Percentiles rank a stretch among this genome's conserved stretches.
These are phyloP conservation scores for Babylonia areolata DNA, from an alignment of 1,140 invertebrate species.

Conservation along the genomic window DNA sequence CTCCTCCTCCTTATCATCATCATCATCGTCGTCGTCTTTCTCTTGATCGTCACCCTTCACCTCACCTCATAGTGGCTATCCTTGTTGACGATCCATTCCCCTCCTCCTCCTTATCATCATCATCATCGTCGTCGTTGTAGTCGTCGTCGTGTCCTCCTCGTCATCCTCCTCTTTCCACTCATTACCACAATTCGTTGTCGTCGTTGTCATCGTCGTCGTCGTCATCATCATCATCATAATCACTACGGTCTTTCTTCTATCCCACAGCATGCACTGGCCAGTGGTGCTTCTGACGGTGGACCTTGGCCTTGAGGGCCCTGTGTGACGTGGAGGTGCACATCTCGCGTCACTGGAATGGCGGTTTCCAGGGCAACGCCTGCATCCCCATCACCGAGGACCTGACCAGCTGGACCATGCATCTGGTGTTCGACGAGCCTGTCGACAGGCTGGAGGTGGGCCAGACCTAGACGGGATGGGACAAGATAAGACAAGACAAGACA, in stretches of 20 bases:
- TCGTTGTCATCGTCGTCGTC: background rate
- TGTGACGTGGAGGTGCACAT: conserved; percentile 37
- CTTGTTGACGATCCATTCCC: background rate
- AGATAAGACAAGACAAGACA: too few species aligned
- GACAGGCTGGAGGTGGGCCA: conserved; percentile 48
- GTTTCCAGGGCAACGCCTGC: conserved; percentile 51
- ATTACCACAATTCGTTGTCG: background rate
- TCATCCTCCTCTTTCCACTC: background rate
- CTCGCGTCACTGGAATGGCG: conserved; percentile 51
- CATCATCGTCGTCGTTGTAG: background rate
- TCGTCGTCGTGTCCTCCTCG: background rate
- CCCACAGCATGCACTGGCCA: background rate
- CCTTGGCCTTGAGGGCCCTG: conserved; percentile 26
- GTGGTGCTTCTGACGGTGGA: background rate
- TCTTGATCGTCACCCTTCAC: background rate
- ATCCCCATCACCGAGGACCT: conserved; percentile 43
- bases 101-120: background rate
- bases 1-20: background rate
- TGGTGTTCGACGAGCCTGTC: conserved; percentile 48
- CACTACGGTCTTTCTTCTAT: background rate
- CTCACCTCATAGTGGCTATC: background rate
- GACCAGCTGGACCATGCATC: conserved; percentile 51
- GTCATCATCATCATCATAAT: background rate
- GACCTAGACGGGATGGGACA: too few species aligned
- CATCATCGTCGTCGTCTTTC: background rate